A percentile compares a stretch with the other conserved stretches of the same genome.
Conservation (phyloP, 1,140 invertebrate genomes). For the Linepithema humile region DNA sequence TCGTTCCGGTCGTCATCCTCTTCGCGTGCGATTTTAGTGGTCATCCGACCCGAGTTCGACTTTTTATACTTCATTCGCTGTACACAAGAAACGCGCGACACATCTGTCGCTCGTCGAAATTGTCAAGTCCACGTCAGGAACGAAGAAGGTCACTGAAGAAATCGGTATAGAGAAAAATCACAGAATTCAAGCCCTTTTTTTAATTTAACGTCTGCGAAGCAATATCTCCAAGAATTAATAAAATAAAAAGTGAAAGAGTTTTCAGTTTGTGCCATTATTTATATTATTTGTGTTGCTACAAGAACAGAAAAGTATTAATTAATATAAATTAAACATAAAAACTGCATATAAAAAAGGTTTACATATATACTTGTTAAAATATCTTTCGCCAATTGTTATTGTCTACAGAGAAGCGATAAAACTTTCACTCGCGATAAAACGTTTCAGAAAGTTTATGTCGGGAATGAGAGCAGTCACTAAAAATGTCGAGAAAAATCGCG, state of each 20-base stretch:
- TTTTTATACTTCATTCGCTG: constrained; percentile 25
- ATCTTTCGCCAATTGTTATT: not conserved
- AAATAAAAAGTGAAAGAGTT: not conserved
- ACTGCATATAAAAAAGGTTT: not conserved
- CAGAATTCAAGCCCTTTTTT: not conserved
- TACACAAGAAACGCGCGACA: constrained; percentile 23
- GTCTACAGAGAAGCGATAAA: not conserved
- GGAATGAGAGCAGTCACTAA: not conserved
- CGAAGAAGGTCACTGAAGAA: not conserved
- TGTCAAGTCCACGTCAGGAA: constrained; percentile 6
- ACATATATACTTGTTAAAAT: not conserved
- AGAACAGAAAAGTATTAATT: not conserved
- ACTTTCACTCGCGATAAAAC: not conserved
- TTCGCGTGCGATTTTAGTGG: not conserved
- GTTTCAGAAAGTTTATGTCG: not conserved
- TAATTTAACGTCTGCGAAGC: no score
- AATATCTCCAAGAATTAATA: not conserved
- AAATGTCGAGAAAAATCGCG: not conserved
- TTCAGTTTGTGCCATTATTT: not conserved
- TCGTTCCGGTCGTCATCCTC: not conserved
- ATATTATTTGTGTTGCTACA: not conserved
- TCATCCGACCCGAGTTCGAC: not conserved
- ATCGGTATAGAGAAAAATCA: constrained; percentile 32
- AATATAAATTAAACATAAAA: not conserved
- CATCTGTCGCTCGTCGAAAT: constrained; percentile 48